Base-by-base conservation (phyloP, 2,888 invertebrate genomes). In the Charanyca ferruginea region DNA sequence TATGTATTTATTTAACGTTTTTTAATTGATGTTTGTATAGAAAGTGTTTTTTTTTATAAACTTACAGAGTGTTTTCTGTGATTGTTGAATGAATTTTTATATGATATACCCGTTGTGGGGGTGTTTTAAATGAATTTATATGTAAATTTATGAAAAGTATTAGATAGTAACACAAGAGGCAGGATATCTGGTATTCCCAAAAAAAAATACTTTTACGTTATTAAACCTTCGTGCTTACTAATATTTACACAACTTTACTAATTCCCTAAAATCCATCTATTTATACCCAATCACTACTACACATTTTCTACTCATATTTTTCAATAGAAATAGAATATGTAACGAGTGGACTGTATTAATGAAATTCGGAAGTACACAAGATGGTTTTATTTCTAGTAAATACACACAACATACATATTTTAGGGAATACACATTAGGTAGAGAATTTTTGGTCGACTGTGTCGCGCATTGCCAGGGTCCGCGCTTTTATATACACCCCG, bases 1-100 rank as follows among this genome's bases (percentile, higher is more conserved):
- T 81, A 66, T 85, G 78, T 87, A 86, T 89, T 84, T 84, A 84
- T 87, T 83, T 73, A 66, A 81, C 60, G 73, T 77, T 80, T 81
- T 78, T 70, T 77, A 71, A 73, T 73, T 66, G 59, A 64, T 81
- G 32, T 81, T 81, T 79, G 80, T 80, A 81, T 77, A 80, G 70
- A 83, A 66, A 70, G 69, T 74, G 71, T 47, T 69, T 80, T 68
- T 80, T 68, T 77, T 65, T 71, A 60, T 69, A 25, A 66, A 76
- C 60, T 71, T 80, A 60, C 47, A 51, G 51, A 68, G 63, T 51
- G 61, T 72, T 73, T 78, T 72, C 79, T 79, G 80, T 77, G 80
- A 84, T 80, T 84, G 80, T 83, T 83, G 83, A 85, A 85, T 83
- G 81, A 61, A 76, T 80, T 84, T 84, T 77, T 84, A 75, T 81